Conservation (phyloP, 2,888 invertebrate species). For the Helicoverpa assulta region DNA sequence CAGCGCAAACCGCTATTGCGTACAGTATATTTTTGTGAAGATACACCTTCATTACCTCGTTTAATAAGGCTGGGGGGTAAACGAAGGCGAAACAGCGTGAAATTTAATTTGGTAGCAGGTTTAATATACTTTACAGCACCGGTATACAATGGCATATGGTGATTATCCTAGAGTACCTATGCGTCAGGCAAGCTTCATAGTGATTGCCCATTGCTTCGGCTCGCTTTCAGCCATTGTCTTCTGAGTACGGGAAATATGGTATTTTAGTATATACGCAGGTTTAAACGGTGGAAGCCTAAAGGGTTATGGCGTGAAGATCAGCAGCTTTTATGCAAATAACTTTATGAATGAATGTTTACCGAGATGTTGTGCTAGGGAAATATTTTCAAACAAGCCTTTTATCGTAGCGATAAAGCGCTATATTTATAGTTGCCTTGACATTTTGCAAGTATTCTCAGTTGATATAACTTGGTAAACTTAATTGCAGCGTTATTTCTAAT, state of each 20-base stretch:
- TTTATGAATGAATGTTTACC: not conserved
- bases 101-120: slow-evolving; percentile 53
- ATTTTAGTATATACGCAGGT: not conserved
- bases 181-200: slow-evolving; percentile 7
- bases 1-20: slow-evolving; percentile 20
- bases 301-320: not conserved
- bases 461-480: slow-evolving; percentile 22
- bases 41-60: slow-evolving; percentile 44
- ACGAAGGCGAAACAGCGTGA: slow-evolving; percentile 53
- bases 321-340: not conserved
- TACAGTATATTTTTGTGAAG: slow-evolving; percentile 45
- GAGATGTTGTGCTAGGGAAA: not conserved
- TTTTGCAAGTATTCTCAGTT: slow-evolving; percentile 18
- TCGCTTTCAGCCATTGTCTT: slow-evolving; percentile 7
- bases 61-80: slow-evolving; percentile 47
- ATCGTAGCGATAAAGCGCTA: slow-evolving; percentile 9
- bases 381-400: slow-evolving; percentile 16
- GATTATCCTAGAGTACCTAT: slow-evolving; percentile 32
- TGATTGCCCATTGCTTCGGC: slow-evolving; percentile 6
- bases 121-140: slow-evolving; percentile 38
- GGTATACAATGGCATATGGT: slow-evolving; percentile 15
- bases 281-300: not conserved
- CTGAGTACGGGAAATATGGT: not conserved
- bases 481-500: slow-evolving; percentile 11
- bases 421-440: slow-evolving; percentile 37